Percentiles rank a stretch among this genome's conserved stretches.
Conservation (phyloP, 2,888 invertebrate genomes). For the Nudaria mundana region DNA sequence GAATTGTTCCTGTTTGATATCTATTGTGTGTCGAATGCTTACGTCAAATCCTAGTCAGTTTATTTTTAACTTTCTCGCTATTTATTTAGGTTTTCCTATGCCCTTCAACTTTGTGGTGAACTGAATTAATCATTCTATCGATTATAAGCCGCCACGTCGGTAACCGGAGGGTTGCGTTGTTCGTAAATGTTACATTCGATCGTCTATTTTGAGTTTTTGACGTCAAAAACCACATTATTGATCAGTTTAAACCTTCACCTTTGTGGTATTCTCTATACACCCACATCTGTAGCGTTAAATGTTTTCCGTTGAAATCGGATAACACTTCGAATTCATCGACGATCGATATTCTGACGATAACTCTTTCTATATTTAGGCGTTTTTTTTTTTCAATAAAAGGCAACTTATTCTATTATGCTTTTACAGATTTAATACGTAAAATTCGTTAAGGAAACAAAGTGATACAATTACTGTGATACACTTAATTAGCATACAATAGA, state of each 20-base stretch:
- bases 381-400: too few species aligned
- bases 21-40: background rate
- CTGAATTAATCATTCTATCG: slow-evolving; percentile 13
- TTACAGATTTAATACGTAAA: slow-evolving; percentile 28
- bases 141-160: slow-evolving; percentile 11
- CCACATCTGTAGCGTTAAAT: slow-evolving; percentile 7
- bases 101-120: slow-evolving; percentile 4
- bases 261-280: slow-evolving; percentile 5
- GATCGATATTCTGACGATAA: slow-evolving; percentile 15
- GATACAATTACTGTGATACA: slow-evolving; percentile 41
- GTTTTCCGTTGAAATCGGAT: slow-evolving; percentile 14
- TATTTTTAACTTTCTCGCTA: too few species aligned
- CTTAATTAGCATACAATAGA: slow-evolving; percentile 36
- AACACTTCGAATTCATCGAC: slow-evolving; percentile 10
- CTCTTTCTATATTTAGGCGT: slow-evolving; percentile 12
- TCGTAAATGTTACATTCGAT: slow-evolving; percentile 17
- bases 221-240: slow-evolving; percentile 26
- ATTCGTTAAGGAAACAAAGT: slow-evolving; percentile 25
- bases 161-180: slow-evolving; percentile 1
- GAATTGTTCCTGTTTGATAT: background rate
- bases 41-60: background rate
- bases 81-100: slow-evolving; percentile 1
- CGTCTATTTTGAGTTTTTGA: slow-evolving; percentile 25
- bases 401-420: slow-evolving; percentile 6
- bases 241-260: slow-evolving; percentile 14